Base-by-base conservation (phyloP, 1,140 invertebrate species). In the Temnothorax longispinosus region DNA sequence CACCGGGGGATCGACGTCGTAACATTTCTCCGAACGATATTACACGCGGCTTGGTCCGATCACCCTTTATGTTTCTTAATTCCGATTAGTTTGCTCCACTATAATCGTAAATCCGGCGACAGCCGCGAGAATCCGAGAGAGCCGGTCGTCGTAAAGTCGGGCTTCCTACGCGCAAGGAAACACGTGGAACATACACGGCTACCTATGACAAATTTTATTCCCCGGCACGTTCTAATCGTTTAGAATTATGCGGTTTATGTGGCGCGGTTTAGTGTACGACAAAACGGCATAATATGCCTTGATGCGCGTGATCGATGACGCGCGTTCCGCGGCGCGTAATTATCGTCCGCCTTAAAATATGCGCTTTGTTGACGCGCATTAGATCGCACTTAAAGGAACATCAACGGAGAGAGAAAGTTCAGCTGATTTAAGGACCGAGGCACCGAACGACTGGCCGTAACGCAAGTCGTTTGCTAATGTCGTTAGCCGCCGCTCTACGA, bases 161-260 rank as follows among this genome's bases (percentile, higher is more conserved):
- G 15, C 84, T 64, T 81, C 62, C 76, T 87, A 90, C 82, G 81
- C 62, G 15, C 18, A 60, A 84, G 2, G 10, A 18, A 6, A 54
- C 11, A 41, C n/a, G 75, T 50, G 60, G 62, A 67, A 72, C 27
- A 27, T 27, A 0, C 27, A 27, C 27, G 27, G 27, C 1, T 0
- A 27, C 60, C 47, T 65, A 56, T 91, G 89, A 90, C 88, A 93
- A 92, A 93, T 91, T 93, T 92, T 92, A 93, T 88, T 92, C 32
- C 47, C n/a, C 64, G 41, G 11, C 41, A 56, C 58, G 58, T 15
- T 77, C 74, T 90, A 89, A 87, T 47, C 58, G 56, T 69, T 67
- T 35, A 10, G 38, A 91, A 91, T 90, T 91, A 87, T 85, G 85
- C 54, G 50, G 62, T 75, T 81, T 84, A 76, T 58, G 27, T 8